Evolutionary conservation across 2,888 invertebrate species (phyloP).

Genomic region (Seira musarum): DNA sequence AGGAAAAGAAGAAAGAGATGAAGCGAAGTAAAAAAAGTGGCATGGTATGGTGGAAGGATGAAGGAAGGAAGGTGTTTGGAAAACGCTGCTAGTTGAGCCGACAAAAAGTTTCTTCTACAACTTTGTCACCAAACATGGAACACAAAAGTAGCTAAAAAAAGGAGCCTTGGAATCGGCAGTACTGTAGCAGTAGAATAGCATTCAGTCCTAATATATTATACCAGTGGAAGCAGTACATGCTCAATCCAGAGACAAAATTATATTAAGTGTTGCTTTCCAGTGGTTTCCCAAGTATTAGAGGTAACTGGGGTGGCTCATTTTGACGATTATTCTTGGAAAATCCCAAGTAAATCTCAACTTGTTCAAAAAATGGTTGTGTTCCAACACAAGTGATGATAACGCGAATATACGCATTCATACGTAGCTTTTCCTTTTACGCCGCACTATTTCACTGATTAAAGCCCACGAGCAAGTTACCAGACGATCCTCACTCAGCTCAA

Average conservation of each 20-base stretch:
- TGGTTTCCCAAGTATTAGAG: slow-evolving; percentile 59
- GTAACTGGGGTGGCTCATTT: slow-evolving; percentile 61
- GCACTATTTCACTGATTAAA: slow-evolving; percentile 49
- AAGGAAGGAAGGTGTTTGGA: slow-evolving; percentile 49
- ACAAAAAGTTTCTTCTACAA: slow-evolving; percentile 53
- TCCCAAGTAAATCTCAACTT: slow-evolving; percentile 57
- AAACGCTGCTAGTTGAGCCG: slow-evolving; percentile 42
- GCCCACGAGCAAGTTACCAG: not conserved
- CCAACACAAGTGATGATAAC: not conserved
- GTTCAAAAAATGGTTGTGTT: slow-evolving; percentile 37
- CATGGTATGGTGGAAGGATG: not conserved
- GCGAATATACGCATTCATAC: slow-evolving; percentile 21
- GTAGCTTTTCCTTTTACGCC: slow-evolving; percentile 34
- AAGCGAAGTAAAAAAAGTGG: not conserved
- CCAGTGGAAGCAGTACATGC: slow-evolving; percentile 21
- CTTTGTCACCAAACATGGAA: slow-evolving; percentile 50
- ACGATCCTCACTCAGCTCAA: not conserved
- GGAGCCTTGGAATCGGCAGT: not conserved
- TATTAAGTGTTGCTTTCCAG: slow-evolving; percentile 60
- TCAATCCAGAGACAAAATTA: slow-evolving; percentile 53
- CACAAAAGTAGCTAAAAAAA: not conserved
- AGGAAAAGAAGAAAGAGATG: slow-evolving; percentile 6
- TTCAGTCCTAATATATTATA: too few species aligned
- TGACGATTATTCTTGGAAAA: slow-evolving; percentile 55
- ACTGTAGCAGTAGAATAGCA: too few species aligned